Conservation (phyloP, 2,888 invertebrate species). For the Hedya salicella region DNA sequence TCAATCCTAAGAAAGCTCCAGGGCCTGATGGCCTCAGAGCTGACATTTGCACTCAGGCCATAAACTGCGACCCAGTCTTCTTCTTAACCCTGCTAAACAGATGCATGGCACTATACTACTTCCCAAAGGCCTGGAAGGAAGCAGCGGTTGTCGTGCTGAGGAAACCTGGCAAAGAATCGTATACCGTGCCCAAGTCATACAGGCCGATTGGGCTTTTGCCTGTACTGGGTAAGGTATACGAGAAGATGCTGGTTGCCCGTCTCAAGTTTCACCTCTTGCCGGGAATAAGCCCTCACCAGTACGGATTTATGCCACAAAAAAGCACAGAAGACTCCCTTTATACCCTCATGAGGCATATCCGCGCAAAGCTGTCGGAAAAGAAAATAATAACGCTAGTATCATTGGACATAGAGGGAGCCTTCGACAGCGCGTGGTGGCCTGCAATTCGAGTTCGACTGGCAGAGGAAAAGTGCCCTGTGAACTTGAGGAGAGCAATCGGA, state of each 20-base stretch:
- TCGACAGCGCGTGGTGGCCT: not conserved
- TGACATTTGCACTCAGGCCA: constrained; percentile 20
- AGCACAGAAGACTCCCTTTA: too few species aligned
- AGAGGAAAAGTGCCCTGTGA: too few species aligned
- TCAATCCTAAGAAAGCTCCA: constrained; percentile 45
- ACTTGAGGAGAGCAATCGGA: too few species aligned
- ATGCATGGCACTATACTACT: not conserved
- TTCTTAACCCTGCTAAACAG: not conserved
- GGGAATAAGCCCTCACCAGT: too few species aligned
- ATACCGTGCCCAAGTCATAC: not conserved
- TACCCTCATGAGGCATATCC: too few species aligned
- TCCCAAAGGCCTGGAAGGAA: constrained; percentile 10
- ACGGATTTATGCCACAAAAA: too few species aligned
- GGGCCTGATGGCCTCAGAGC: constrained; percentile 41
- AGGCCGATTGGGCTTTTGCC: too few species aligned
- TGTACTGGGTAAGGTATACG: not conserved
- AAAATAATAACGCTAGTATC: too few species aligned
- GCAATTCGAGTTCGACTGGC: too few species aligned
- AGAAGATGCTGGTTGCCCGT: constrained; percentile 14
- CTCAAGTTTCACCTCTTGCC: constrained; percentile 8
- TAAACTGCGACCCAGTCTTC: not conserved
- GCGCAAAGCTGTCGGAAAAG: too few species aligned
- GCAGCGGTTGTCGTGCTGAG: not conserved
- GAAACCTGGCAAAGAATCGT: not conserved
- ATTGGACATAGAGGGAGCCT: too few species aligned